Conservation (phyloP, 30 jellyfish, hydroid and myxozoan species). For the Hydractinia echinata region DNA sequence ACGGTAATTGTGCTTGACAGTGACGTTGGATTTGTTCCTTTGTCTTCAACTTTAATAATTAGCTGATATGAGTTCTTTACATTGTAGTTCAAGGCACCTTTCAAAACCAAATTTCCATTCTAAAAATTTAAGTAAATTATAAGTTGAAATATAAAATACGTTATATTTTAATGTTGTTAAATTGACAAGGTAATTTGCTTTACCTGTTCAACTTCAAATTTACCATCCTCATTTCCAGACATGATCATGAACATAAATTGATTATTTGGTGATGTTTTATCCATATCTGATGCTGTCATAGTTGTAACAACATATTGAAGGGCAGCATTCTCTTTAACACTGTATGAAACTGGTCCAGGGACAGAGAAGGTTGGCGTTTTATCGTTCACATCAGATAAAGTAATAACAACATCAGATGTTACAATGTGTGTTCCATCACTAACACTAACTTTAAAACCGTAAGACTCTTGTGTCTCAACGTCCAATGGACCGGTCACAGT, state of each 20-base stretch:
- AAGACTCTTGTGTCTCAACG: slow-evolving; percentile 48
- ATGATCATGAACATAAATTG: slow-evolving; percentile 39
- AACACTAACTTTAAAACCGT: slow-evolving; percentile 45
- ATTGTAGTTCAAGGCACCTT: not conserved
- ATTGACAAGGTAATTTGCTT: not conserved
- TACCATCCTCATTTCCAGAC: slow-evolving; percentile 60
- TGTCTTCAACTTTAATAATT: slow-evolving; percentile 45
- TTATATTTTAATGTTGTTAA: not conserved
- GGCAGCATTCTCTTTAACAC: not conserved
- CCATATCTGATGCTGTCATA: slow-evolving; percentile 63
- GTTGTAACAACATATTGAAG: slow-evolving; percentile 11
- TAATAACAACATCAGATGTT: slow-evolving; percentile 42
- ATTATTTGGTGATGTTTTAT: slow-evolving; percentile 50
- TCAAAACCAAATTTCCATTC: slow-evolving; percentile 39
- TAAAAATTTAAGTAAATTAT: no score
- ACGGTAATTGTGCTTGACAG: slow-evolving; percentile 28
- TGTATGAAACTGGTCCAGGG: not conserved
- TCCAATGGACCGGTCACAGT: slow-evolving; percentile 34
- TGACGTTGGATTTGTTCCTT: slow-evolving; percentile 38
- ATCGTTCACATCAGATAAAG: slow-evolving; percentile 60
- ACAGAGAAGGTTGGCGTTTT: slow-evolving; percentile 56
- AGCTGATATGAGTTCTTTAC: slow-evolving; percentile 14
- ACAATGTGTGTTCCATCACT: slow-evolving; percentile 42
- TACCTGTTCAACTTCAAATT: slow-evolving; percentile 46
- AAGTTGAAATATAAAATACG: not conserved